These are phyloP conservation scores for Tachyglossus aculeatus DNA, from an alignment of 2,797 vertebrate species.

Conservation along the genomic window DNA sequence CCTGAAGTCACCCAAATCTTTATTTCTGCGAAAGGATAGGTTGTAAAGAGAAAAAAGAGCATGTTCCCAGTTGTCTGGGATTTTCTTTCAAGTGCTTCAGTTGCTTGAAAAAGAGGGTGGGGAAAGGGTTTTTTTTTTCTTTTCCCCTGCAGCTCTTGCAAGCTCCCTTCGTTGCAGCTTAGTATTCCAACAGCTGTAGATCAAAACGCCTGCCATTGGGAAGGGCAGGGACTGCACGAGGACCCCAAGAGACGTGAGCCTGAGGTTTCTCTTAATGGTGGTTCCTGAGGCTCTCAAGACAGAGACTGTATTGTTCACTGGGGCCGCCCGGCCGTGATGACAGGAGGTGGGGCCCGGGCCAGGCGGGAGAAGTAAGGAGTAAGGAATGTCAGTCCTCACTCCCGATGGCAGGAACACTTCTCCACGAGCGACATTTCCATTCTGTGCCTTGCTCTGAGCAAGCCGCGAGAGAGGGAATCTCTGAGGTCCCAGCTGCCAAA, in stretches of 20 bases:
- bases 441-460: too few species aligned
- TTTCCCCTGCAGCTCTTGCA: neutral
- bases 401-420: too few species aligned
- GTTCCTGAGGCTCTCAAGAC: neutral
- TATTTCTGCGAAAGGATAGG: neutral
- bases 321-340: neutral
- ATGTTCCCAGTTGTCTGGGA: neutral
- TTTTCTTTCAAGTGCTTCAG: neutral
- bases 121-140: too few species aligned
- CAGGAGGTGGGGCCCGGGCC: neutral
- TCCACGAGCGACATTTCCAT: too few species aligned
- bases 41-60: neutral
- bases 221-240: neutral
- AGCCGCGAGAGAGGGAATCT: too few species aligned
- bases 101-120: neutral
- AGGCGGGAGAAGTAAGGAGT: neutral
- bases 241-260: neutral
- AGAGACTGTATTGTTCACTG: neutral
- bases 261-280: neutral
- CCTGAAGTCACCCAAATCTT: neutral
- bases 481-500: too few species aligned
- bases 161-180: neutral
- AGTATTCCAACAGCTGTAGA: neutral
- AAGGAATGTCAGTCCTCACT: neutral
- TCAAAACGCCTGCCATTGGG: neutral